phyloP scores from a whole-genome alignment of 2,113 vertebrate genomes.

The Colius striatus region DNA sequence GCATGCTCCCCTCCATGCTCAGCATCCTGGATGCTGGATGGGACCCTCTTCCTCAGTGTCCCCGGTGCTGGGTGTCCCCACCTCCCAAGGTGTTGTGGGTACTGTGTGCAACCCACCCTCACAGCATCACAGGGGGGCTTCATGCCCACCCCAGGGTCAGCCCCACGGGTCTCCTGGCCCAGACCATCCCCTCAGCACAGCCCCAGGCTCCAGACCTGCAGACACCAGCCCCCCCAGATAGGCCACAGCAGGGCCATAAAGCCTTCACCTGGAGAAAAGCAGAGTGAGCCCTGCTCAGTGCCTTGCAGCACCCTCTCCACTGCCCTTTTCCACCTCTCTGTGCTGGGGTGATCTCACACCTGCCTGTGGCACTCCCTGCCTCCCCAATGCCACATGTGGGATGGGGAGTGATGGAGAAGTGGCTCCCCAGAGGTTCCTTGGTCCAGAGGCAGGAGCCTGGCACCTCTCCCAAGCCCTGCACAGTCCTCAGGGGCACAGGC shows the following conservation, averaged over 20 bases:
- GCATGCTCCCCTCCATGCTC: accelerated
- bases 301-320: background rate
- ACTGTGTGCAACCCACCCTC: background rate
- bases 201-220: no score
- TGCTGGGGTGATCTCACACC: accelerated
- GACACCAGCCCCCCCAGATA: background rate
- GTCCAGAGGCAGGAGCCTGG: background rate
- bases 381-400: accelerated
- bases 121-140: background rate
- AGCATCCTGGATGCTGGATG: background rate
- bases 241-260: background rate
- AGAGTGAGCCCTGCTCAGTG: accelerated
- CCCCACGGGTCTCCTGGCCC: background rate
- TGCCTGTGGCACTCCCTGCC: accelerated
- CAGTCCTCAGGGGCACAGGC: accelerated
- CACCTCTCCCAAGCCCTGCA: accelerated
- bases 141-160: accelerated
- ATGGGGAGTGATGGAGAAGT: background rate
- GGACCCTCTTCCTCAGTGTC: background rate
- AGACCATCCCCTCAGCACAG: background rate
- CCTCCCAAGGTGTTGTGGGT: accelerated
- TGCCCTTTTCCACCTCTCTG: background rate
- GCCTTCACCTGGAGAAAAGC: background rate
- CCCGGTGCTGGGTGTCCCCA: background rate
- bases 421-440: accelerated